phyloP scores from a whole-genome alignment of 2,113 vertebrate genomes.

The Craseonycteris thonglongyai region DNA sequence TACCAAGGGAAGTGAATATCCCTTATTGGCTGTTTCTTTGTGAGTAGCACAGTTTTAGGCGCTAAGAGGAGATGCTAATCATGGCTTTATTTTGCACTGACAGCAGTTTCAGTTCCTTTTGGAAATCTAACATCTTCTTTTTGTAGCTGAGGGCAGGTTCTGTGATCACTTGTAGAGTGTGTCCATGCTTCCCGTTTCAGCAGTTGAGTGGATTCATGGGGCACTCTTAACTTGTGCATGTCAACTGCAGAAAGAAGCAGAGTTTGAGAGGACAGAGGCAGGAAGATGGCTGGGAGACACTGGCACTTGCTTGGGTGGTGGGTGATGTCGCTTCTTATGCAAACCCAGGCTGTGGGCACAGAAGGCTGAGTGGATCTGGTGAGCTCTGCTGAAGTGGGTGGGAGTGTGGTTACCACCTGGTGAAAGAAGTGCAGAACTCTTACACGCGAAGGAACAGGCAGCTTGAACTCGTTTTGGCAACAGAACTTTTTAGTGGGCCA shows the following conservation, averaged over 20 bases:
- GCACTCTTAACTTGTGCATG: neutral
- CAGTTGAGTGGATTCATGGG: too few relatives aligned
- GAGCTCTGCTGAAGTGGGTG: neutral
- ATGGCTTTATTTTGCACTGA: neutral
- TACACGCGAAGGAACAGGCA: neutral
- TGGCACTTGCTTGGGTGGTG: neutral
- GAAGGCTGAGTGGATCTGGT: neutral
- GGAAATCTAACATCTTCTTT: neutral
- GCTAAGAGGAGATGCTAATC: neutral
- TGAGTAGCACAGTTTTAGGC: neutral
- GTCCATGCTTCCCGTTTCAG: neutral
- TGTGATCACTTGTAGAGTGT: neutral
- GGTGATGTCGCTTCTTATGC: neutral
- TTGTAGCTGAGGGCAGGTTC: neutral
- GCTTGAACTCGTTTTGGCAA: neutral
- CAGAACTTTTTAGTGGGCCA: too few relatives aligned
- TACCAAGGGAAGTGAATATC: neutral
- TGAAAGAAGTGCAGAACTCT: neutral
- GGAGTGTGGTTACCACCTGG: too few relatives aligned
- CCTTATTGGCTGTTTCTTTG: neutral
- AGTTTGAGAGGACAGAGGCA: neutral
- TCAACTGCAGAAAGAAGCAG: neutral
- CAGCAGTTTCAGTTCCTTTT: neutral
- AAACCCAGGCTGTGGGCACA: neutral
- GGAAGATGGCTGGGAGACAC: accelerated